Evolutionary conservation across 2,888 invertebrate genomes (phyloP).

Genomic region (Synanthedon myopaeformis): DNA sequence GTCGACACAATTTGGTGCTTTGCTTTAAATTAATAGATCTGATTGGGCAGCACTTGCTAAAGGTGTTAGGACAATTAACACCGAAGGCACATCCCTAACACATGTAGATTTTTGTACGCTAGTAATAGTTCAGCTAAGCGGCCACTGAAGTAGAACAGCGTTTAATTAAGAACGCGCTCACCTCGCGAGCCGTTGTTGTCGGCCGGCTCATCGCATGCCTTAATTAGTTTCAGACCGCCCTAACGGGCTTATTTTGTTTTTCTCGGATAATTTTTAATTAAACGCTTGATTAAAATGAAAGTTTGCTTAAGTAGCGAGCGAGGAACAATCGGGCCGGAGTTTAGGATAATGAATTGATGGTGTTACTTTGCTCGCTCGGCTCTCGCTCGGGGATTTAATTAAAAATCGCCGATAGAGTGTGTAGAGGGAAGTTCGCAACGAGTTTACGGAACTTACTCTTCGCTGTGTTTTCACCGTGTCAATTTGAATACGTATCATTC

Average conservation of each 20-base stretch:
- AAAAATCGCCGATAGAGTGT: constrained; percentile 71
- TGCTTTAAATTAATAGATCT: too few species aligned
- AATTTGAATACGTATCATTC: constrained; percentile 57
- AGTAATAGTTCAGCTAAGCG: constrained; percentile 55
- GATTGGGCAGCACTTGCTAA: too few species aligned
- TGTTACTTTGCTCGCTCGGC: constrained; percentile 66
- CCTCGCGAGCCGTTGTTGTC: constrained; percentile 51
- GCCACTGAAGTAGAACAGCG: constrained; percentile 55
- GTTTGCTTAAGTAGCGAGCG: constrained; percentile 70
- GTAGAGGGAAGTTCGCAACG: constrained; percentile 64
- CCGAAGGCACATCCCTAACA: constrained; percentile 23
- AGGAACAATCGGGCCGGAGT: constrained; percentile 68
- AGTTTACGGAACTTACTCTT: constrained; percentile 65
- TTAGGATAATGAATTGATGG: constrained; percentile 72
- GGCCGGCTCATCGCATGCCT: constrained; percentile 63
- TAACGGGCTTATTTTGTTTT: constrained; percentile 71
- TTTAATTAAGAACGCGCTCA: constrained; percentile 64
- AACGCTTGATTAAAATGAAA: constrained; percentile 72
- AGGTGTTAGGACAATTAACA: constrained; percentile 3
- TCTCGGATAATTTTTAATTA: constrained; percentile 72
- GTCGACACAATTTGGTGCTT: too few species aligned
- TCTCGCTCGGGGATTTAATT: constrained; percentile 66
- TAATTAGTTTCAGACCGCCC: constrained; percentile 68
- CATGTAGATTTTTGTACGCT: constrained; percentile 45
- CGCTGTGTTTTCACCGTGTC: constrained; percentile 66